Conservation (phyloP, 2,113 vertebrate genomes). For the Pelodiscus sinensis region DNA sequence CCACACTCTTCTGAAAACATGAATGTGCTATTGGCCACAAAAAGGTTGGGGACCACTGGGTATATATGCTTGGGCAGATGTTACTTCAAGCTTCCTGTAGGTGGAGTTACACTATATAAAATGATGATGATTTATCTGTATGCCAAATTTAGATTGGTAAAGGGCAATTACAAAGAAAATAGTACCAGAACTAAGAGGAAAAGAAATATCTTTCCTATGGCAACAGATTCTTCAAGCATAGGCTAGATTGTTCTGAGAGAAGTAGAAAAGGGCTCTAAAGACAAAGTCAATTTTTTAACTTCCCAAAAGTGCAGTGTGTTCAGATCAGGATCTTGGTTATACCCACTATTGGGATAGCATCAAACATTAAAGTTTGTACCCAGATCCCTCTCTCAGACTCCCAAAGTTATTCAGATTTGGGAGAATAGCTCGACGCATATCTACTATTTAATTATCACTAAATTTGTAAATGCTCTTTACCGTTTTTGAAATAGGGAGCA, state of each 20-base stretch:
- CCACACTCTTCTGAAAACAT: no score
- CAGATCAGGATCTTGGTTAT: neutral
- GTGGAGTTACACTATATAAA: constrained; percentile 30
- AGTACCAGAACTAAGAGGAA: neutral
- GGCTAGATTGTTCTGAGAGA: neutral
- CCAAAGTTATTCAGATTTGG: neutral
- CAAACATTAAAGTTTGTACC: neutral
- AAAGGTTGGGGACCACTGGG: no score
- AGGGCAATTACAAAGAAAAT: neutral
- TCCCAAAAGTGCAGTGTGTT: neutral
- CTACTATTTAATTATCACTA: neutral
- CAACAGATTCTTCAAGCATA: neutral
- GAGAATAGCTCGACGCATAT: neutral
- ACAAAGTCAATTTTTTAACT: neutral
- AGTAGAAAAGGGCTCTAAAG: neutral
- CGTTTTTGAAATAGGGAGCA: neutral
- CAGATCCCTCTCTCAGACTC: neutral
- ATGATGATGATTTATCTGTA: neutral
- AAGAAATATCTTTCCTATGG: neutral
- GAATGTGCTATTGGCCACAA: no score
- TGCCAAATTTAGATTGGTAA: neutral
- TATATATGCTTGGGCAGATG: neutral
- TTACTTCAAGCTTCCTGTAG: constrained; percentile 40
- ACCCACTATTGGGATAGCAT: neutral
- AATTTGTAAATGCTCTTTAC: neutral